Evolutionary conservation across 1,140 invertebrate species (phyloP).

Genomic region (Oryctes rhinoceros): DNA sequence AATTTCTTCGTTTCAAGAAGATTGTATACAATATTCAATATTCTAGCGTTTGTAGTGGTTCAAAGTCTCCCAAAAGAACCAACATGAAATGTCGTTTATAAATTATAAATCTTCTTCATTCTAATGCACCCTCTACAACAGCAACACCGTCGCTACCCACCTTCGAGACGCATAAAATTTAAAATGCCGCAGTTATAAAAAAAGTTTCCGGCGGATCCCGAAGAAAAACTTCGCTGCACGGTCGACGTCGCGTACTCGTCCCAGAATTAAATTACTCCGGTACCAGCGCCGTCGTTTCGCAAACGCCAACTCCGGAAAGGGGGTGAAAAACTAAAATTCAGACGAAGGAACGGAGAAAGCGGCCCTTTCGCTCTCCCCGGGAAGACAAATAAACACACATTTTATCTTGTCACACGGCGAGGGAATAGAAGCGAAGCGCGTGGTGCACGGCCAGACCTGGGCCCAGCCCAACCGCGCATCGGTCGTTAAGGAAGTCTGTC

Average conservation of each 20-base stretch:
- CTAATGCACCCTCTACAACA: neutral
- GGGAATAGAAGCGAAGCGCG: neutral
- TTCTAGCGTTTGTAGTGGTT: too few species aligned
- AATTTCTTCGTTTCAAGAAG: too few species aligned
- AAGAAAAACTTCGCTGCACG: slow-evolving; percentile 1
- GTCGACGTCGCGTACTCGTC: slow-evolving; percentile 5
- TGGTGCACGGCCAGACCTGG: neutral
- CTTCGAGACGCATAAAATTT: slow-evolving; percentile 11
- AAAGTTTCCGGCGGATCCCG: neutral
- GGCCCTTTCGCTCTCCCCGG: neutral
- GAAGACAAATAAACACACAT: slow-evolving; percentile 36
- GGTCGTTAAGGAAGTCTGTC: slow-evolving; percentile 51
- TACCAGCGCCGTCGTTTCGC: neutral
- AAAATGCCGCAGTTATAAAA: slow-evolving; percentile 31
- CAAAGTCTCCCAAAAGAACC: neutral
- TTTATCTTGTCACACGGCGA: slow-evolving; percentile 24
- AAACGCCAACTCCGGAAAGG: neutral
- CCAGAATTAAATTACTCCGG: slow-evolving; percentile 34
- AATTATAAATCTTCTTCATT: neutral
- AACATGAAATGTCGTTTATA: neutral
- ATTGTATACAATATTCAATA: too few species aligned
- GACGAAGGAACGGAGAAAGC: neutral
- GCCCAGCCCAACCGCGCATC: slow-evolving; percentile 31
- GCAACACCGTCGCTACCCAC: neutral
- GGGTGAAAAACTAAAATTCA: slow-evolving; percentile 6